These are phyloP conservation scores for Hippasteria phrygiana DNA, from an alignment of 53 echinoderm and acorn worm genomes.

Conservation along the genomic window DNA sequence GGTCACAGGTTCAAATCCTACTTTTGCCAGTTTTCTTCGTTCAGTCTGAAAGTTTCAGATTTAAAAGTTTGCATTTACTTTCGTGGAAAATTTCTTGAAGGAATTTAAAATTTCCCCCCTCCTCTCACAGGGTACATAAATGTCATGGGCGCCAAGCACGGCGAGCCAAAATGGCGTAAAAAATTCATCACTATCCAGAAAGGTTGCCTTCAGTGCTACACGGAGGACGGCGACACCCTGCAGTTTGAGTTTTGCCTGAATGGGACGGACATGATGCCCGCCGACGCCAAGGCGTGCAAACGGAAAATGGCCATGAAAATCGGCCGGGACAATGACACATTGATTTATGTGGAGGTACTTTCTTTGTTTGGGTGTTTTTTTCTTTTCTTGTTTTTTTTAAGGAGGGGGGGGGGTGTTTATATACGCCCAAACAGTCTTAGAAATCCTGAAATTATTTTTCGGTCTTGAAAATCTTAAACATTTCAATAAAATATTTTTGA, in stretches of 20 bases:
- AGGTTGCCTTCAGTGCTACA: constrained; percentile 7
- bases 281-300: constrained; percentile 37
- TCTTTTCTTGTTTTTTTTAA: no score
- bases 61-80: no score
- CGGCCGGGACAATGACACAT: constrained; percentile 18
- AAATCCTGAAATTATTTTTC: no score
- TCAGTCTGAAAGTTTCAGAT: no score
- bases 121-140: constrained; percentile 61
- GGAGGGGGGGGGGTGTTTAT: no score
- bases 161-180: constrained; percentile 76
- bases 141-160: constrained; percentile 63
- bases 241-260: constrained; percentile 54
- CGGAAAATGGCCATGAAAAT: constrained; percentile 48
- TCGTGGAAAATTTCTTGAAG: neutral
- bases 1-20: no score
- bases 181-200: constrained; percentile 67
- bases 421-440: no score
- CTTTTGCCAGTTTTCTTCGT: no score
- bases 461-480: no score
- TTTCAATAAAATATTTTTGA: no score
- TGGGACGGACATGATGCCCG: constrained; percentile 35
- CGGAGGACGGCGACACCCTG: constrained; percentile 28
- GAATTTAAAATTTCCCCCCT: neutral
- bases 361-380: neutral
- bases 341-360: constrained; percentile 46